phyloP scores from a whole-genome alignment of 2,797 vertebrate genomes.

The Momotus momota region DNA sequence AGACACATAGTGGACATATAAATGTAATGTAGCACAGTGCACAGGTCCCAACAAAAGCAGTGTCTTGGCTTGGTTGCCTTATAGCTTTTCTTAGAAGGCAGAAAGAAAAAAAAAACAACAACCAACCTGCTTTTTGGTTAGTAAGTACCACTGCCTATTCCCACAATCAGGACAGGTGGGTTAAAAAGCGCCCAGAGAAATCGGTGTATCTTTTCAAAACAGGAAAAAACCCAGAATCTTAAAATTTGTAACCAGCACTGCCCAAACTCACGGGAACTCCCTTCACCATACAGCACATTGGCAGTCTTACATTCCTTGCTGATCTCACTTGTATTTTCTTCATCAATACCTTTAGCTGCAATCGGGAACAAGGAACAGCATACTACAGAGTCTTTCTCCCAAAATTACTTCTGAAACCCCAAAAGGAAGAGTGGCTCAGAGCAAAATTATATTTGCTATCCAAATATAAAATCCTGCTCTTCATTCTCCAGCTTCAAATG shows the following conservation, averaged over 20 bases:
- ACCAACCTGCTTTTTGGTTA: neutral
- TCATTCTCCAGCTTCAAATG: neutral
- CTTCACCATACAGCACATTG: neutral
- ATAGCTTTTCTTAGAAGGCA: neutral
- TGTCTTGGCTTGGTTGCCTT: neutral
- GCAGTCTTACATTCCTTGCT: neutral
- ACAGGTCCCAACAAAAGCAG: neutral
- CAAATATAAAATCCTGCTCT: neutral
- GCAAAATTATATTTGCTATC: neutral
- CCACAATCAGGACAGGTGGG: neutral
- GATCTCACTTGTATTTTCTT: neutral
- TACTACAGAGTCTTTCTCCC: neutral
- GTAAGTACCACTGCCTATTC: neutral
- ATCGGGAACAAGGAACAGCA: neutral
- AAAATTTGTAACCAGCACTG: neutral
- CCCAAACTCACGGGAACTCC: neutral
- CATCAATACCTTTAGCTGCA: neutral
- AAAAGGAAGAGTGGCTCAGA: neutral
- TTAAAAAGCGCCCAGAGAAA: neutral
- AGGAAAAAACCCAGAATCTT: neutral
- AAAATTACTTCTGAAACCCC: neutral
- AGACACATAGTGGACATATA: accelerated
- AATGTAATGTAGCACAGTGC: neutral
- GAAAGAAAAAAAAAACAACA: neutral
- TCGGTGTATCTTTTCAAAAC: neutral